Evolutionary conservation across 2,797 vertebrate genomes (phyloP), one percentile per base, ranked within the genome.

Genomic region (Austrolebias charrua): DNA sequence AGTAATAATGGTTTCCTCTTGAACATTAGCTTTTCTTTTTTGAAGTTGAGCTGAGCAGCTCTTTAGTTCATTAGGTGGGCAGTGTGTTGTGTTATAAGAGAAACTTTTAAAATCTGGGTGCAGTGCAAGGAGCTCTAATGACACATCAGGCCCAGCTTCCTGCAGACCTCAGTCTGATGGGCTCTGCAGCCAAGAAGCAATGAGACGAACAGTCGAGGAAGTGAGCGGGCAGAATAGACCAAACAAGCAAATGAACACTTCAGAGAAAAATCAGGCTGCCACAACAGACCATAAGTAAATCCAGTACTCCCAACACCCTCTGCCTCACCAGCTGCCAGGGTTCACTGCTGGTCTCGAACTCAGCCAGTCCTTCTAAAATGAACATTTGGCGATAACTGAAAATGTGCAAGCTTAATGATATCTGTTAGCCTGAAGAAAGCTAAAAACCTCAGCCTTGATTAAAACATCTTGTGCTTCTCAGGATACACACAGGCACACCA

Each of bases 231-330:
- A 47, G 51, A 53, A 29, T 59, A 13, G 52, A 38, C 56, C 66
- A 72, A 83, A 76, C 67, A 80, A 86, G 83, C 71, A 76, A 81
- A 86, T 73, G 45, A 76, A 81, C 67, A 65, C 61, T 82, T 79
- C n/a, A 44, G 75, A 76, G 72, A 57, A 31, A 75, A 73, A 70
- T 48, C 4, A 71, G 44, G 62, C 69, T 51, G 76, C 78, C 80
- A 55, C 65, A 63, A 63, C 67, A 69, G 65, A 83, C 58, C 11
- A 15, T 15, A 42, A 43, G 71, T 82, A 80, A 84, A 82, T 74
- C 83, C 63, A 19, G 61, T 2, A 54, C 46, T 76, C 79, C 79
- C 79, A 71, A 15, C 72, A 54, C 72, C 83, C 76, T 72, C 54
- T 6, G 40, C 20, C 75, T 78, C 77, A 73, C 74, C 86, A 86